Percentiles rank a stretch among this genome's conserved stretches.
phyloP scores from a whole-genome alignment of 2,113 vertebrate species.

The Periophthalmus modestus region DNA sequence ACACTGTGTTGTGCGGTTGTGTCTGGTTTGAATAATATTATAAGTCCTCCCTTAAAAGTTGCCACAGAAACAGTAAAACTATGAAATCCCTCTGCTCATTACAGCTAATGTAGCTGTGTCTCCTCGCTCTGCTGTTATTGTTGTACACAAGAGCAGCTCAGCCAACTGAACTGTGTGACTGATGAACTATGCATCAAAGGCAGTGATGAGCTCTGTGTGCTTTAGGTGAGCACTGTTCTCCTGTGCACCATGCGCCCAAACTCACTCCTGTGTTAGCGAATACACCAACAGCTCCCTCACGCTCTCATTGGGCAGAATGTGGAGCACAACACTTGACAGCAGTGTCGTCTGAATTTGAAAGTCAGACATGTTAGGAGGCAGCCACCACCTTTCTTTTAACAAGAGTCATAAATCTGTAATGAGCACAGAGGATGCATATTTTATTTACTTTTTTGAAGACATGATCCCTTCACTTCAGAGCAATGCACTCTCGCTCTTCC shows the following conservation, averaged over 20 bases:
- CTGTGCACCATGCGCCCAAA: conserved; percentile 57
- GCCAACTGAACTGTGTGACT: conserved; percentile 69
- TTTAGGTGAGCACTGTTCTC: conserved; percentile 66
- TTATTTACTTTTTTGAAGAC: conserved; percentile 76
- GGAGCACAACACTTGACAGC: conserved; percentile 78
- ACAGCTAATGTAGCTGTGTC: conserved; percentile 60
- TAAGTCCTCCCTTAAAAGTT: conserved; percentile 54
- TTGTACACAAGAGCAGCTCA: conserved; percentile 62
- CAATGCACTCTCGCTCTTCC: conserved; percentile 55
- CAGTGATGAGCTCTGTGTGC: conserved; percentile 38
- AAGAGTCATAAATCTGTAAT: conserved; percentile 79
- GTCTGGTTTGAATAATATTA: conserved; percentile 35
- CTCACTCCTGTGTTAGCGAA: conserved; percentile 48
- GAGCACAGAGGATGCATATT: conserved; percentile 76
- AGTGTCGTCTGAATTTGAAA: conserved; percentile 72
- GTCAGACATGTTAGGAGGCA: conserved; percentile 70
- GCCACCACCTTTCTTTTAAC: conserved; percentile 76
- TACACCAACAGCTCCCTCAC: conserved; percentile 47
- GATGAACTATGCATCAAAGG: conserved; percentile 76
- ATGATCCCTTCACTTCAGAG: conserved; percentile 69
- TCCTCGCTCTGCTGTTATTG: conserved; percentile 62
- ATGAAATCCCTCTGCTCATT: conserved; percentile 70
- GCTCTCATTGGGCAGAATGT: conserved; percentile 77
- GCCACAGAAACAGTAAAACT: conserved; percentile 52
- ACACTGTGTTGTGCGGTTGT: conserved; percentile 8